These are phyloP conservation scores for Cydia splendana DNA, from an alignment of 1,140 invertebrate genomes.

Conservation along the genomic window DNA sequence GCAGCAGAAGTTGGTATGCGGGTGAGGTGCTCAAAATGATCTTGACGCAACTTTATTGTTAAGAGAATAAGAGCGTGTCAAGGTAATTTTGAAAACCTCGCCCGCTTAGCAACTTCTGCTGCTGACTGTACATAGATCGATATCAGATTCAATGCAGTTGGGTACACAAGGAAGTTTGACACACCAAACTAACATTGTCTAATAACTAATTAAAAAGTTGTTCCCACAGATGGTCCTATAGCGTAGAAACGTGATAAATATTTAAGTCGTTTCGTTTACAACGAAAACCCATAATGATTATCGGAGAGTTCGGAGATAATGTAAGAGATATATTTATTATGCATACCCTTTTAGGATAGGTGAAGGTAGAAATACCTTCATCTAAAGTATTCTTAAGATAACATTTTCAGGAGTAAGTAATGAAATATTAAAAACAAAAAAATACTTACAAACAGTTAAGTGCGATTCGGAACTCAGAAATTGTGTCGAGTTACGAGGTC, in stretches of 20 bases:
- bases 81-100: too few species aligned
- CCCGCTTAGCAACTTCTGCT: too few species aligned
- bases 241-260: conserved; percentile 39
- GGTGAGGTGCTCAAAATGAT: too few species aligned
- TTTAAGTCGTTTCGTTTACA: conserved; percentile 34
- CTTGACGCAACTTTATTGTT: too few species aligned
- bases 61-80: too few species aligned
- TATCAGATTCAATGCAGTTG: conserved; percentile 35
- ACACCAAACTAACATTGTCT: conserved; percentile 40
- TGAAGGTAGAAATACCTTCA: not conserved
- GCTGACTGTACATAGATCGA: not conserved
- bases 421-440: too few species aligned
- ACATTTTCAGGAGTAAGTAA: not conserved
- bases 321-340: not conserved
- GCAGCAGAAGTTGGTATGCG: too few species aligned
- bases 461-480: too few species aligned
- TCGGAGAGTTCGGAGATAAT: conserved; percentile 11
- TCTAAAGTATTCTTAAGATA: not conserved
- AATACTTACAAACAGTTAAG: too few species aligned
- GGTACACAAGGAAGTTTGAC: conserved; percentile 42
- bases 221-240: conserved; percentile 39
- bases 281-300: conserved; percentile 22
- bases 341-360: not conserved
- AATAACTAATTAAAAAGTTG: conserved; percentile 56
- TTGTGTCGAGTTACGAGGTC: too few species aligned